Percentiles rank a stretch among this genome's conserved stretches.
Evolutionary conservation across 2,113 vertebrate genomes (phyloP).

Genomic region (Cottus gobio): DNA sequence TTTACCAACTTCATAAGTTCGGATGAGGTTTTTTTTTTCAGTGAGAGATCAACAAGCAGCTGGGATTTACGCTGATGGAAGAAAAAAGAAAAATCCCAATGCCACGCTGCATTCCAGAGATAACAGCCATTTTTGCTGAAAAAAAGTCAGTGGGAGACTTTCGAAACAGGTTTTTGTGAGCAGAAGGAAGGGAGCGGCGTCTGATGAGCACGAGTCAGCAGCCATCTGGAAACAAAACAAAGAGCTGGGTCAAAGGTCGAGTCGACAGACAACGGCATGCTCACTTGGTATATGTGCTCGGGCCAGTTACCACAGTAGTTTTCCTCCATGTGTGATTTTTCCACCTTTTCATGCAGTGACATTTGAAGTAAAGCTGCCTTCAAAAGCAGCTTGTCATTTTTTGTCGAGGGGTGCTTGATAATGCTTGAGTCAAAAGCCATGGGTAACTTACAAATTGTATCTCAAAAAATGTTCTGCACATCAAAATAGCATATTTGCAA

Average conservation of each 20-base stretch:
- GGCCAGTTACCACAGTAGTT: background rate
- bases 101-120: slow-evolving; percentile 67
- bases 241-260: background rate
- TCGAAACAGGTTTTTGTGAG: slow-evolving; percentile 10
- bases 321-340: background rate
- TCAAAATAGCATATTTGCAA: too few relatives aligned
- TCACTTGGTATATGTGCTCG: background rate
- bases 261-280: background rate
- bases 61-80: slow-evolving; percentile 39
- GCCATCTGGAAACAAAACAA: background rate
- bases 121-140: slow-evolving; percentile 62
- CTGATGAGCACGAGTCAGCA: background rate
- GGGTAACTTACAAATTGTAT: too few relatives aligned
- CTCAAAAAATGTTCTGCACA: too few relatives aligned
- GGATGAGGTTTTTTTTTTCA: slow-evolving; percentile 38
- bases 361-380: background rate
- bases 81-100: background rate
- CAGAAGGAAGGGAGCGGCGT: background rate
- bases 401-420: too few relatives aligned
- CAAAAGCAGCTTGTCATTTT: background rate
- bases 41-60: slow-evolving; percentile 53
- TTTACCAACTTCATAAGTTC: slow-evolving; percentile 44
- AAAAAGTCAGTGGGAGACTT: slow-evolving; percentile 36
- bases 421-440: too few relatives aligned
- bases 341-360: background rate